Conservation (phyloP, 2,888 invertebrate species). For the Eurois occulta region DNA sequence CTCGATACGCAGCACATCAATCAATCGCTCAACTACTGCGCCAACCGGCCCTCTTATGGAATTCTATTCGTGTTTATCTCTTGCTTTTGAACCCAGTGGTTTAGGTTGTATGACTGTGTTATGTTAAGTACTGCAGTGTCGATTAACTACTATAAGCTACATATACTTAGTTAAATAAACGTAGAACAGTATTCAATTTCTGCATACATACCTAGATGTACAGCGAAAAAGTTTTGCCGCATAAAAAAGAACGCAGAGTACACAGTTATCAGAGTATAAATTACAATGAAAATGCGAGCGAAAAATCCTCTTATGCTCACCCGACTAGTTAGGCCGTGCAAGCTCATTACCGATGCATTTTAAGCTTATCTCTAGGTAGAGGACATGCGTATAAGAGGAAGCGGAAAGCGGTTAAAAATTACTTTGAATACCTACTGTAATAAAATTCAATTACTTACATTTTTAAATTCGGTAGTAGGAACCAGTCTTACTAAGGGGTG, state of each 20-base stretch:
- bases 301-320: conserved; percentile 62
- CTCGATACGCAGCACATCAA: background rate
- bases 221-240: conserved; percentile 29
- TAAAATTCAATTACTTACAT: background rate
- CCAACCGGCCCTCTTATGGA: background rate
- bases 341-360: conserved; percentile 80
- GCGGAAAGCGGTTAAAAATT: conserved; percentile 23
- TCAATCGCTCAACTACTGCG: background rate
- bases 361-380: conserved; percentile 66
- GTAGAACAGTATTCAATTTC: background rate
- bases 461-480: background rate
- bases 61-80: background rate
- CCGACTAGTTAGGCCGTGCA: conserved; percentile 68
- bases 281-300: conserved; percentile 62
- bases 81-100: background rate
- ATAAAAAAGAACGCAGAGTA: conserved; percentile 34
- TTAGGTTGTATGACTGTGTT: background rate
- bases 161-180: background rate
- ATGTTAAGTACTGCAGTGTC: background rate
- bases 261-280: conserved; percentile 62
- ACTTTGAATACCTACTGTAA: background rate
- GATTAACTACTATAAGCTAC: background rate
- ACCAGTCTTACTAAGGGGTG: background rate
- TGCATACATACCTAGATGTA: background rate
- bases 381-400: conserved; percentile 30